Evolutionary conservation across 2,888 invertebrate species (phyloP), one percentile per base, ranked within the genome.

Genomic region (Trichogramma dendrolimi): DNA sequence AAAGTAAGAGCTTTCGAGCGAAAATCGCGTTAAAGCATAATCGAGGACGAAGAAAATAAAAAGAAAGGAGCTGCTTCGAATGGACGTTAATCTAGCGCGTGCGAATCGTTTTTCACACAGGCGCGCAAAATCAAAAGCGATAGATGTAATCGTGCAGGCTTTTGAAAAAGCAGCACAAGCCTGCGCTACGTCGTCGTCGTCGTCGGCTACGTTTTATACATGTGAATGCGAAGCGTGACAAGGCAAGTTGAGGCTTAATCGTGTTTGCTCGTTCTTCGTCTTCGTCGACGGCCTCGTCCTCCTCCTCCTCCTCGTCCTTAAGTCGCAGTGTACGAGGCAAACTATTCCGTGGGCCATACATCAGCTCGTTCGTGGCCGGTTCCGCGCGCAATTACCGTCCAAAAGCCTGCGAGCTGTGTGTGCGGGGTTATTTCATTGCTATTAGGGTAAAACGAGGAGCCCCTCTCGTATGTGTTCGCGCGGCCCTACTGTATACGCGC

Each of bases 361-460:
- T 27, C 27, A 27, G 27, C 27, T 27, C 27, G 27, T 27, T 27
- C 27, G 27, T 40, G 48, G 63, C 51, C 68, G 67, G 27, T 27
- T 27, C 27, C 11, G n/a, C 4, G 47, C 55, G 70, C 72, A 75
- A 75, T 75, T 73, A 73, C 69, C 64, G 11, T 38, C 8, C 42
- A 10, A 39, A 8, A 40, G n/a, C 7, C 40, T 6, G 14, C 8
- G n/a, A n/a, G 46, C 8, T 1, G 11, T 14, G 66, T 63, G 67
- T 63, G 73, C 72, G 73, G 79, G 77, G 71, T 76, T 75, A 77
- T 77, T 78, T 77, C 74, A 77, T 76, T 76, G 73, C 75, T 75
- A 76, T 78, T 77, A 77, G 76, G 75, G 75, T 77, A 77, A 76
- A 72, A 73, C 73, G 71, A 69, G 77, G 74, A 76, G 75, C 70